phyloP scores from a whole-genome alignment of 2,113 vertebrate species.

The Pandion haliaetus region DNA sequence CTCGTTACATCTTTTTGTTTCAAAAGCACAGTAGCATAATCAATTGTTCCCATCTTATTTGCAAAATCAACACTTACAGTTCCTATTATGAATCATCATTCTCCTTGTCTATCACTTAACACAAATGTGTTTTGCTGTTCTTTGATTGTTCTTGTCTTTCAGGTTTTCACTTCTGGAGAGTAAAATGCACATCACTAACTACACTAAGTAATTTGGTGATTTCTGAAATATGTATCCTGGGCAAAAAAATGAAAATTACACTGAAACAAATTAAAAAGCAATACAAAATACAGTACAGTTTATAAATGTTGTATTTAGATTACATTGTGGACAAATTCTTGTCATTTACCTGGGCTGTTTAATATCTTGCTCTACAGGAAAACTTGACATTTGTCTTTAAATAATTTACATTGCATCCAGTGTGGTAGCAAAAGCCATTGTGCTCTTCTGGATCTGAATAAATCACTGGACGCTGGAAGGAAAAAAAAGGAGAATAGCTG shows the following conservation, averaged over 20 bases:
- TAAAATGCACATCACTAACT: slow-evolving; percentile 24
- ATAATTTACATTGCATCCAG: not conserved
- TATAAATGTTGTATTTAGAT: not conserved
- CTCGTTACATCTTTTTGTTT: not conserved
- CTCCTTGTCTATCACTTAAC: slow-evolving; percentile 25
- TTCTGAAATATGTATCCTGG: slow-evolving; percentile 9
- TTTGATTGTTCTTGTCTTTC: slow-evolving; percentile 46
- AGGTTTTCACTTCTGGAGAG: slow-evolving; percentile 51
- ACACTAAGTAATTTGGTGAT: slow-evolving; percentile 49
- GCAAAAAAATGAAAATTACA: slow-evolving; percentile 37
- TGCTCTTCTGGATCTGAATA: not conserved
- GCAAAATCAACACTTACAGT: slow-evolving; percentile 29
- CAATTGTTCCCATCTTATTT: not conserved
- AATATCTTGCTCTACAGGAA: not conserved
- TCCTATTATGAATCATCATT: slow-evolving; percentile 47
- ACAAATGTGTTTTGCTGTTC: slow-evolving; percentile 6
- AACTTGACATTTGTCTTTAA: not conserved
- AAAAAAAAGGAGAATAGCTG: not conserved
- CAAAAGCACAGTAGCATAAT: not conserved
- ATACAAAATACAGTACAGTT: not conserved
- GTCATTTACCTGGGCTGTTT: not conserved
- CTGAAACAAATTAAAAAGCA: not conserved
- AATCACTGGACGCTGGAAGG: not conserved
- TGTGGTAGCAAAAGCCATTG: not conserved
- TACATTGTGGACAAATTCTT: not conserved